Conservation (phyloP, 2,888 invertebrate genomes). For the Branchellion lobata region DNA sequence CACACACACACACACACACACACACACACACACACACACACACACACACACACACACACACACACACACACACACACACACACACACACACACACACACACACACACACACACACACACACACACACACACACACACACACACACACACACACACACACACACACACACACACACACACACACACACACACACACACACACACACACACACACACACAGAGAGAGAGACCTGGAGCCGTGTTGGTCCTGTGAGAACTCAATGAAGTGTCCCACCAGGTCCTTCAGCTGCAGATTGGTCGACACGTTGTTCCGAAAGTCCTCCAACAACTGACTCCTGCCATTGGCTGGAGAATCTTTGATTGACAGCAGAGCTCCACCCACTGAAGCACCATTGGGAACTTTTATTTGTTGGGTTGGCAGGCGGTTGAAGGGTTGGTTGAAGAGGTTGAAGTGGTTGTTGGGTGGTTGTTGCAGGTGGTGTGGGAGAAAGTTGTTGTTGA, state of each 20-base stretch:
- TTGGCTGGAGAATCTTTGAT: slow-evolving; percentile 53
- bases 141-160: slow-evolving; percentile 23
- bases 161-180: slow-evolving; percentile 10
- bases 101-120: slow-evolving; percentile 23
- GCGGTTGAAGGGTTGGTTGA: not conserved
- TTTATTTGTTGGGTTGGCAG: not conserved
- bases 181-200: slow-evolving; percentile 14
- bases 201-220: slow-evolving; percentile 20
- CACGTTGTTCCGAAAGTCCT: slow-evolving; percentile 77
- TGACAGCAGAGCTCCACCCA: not conserved
- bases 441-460: not conserved
- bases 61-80: slow-evolving; percentile 15
- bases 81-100: slow-evolving; percentile 15
- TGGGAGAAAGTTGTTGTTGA: slow-evolving; percentile 1
- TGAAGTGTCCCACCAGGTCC: slow-evolving; percentile 94
- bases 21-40: slow-evolving; percentile 23
- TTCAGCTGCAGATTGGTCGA: slow-evolving; percentile 71
- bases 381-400: not conserved
- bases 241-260: slow-evolving; percentile 98
- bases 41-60: slow-evolving; percentile 23
- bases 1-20: slow-evolving; percentile 23
- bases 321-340: slow-evolving; percentile 80
- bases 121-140: slow-evolving; percentile 23
- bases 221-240: slow-evolving; percentile 76
- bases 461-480: slow-evolving; percentile 26